Evolutionary conservation across 2,888 invertebrate genomes (phyloP), one percentile per base, ranked within the genome.

Genomic region (Lomographa bimaculata): DNA sequence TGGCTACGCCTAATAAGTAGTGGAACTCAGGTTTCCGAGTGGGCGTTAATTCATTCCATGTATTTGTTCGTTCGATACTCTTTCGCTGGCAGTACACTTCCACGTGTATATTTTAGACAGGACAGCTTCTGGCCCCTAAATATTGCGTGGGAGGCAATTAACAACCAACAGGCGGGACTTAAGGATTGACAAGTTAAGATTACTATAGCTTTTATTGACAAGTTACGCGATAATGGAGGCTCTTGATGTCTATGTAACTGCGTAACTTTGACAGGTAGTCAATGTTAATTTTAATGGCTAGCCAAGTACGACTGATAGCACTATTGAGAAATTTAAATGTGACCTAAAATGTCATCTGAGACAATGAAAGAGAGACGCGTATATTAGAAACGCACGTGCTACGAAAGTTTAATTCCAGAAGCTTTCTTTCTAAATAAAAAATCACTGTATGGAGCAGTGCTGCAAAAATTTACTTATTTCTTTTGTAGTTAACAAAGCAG

Each of bases 101-200:
- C 12, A 7, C 19, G 41, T 39, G 43, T 35, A 44, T 39, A 50
- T 41, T 23, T 10, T 40, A 38, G 36, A 66, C 62, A 45, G 54
- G 66, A 64, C 57, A 61, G 58, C 27, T 21, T 8, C 29, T 65
- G 71, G 69, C 69, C 71, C 57, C 58, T 54, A 57, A 23, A 28
- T 51, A 41, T 44, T 40, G 50, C 44, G 80, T 77, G 61, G 83
- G 82, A 57, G 74, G 65, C 70, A 73, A 81, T 77, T 79, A 75
- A 79, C 81, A 77, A 53, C 54, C 64, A 60, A 72, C 68, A 71
- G 77, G 78, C 67, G 78, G 65, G 44, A 40, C 64, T 60, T 53
- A 45, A 46, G 44, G 49, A 50, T 54, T 62, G 68, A 64, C 65
- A 54, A 55, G 48, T 54, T 49, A 50, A 50, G 54, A 57, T 58